phyloP scores from a whole-genome alignment of 2,888 invertebrate species.

The Chironomus tentans region DNA sequence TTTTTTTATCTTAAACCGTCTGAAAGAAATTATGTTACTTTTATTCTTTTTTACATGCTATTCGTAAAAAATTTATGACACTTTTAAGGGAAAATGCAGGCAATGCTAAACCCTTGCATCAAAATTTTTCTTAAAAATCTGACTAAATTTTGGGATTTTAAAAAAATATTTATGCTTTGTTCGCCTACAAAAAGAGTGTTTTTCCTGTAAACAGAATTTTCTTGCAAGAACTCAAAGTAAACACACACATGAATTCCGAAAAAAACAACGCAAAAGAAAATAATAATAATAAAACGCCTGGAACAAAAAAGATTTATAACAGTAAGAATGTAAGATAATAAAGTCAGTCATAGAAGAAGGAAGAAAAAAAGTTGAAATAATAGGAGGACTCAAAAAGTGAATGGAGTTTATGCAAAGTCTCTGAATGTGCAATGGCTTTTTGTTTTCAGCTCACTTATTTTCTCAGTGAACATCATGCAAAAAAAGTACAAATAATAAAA shows the following conservation, averaged over 20 bases:
- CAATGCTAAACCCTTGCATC: neutral
- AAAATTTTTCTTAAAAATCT: too few species aligned
- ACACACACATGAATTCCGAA: too few species aligned
- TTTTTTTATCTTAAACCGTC: neutral
- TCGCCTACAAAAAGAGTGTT: too few species aligned
- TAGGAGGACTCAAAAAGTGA: neutral
- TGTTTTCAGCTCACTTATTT: neutral
- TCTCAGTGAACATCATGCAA: neutral
- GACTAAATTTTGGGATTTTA: too few species aligned
- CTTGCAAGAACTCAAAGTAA: too few species aligned
- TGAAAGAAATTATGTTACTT: neutral
- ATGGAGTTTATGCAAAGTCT: neutral
- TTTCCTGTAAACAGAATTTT: too few species aligned
- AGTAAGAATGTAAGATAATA: constrained; percentile 10
- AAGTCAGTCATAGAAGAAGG: neutral
- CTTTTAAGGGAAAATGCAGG: neutral
- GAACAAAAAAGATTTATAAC: constrained; percentile 13
- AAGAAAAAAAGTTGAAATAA: neutral
- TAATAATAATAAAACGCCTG: constrained; percentile 5
- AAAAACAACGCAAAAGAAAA: neutral
- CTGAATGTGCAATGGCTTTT: neutral
- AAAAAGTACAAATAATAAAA: neutral
- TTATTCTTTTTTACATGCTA: neutral
- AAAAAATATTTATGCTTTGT: too few species aligned
- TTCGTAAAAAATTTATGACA: constrained; percentile 17